Evolutionary conservation across 2,797 vertebrate species (phyloP).

Genomic region (Gadopsis marmoratus): DNA sequence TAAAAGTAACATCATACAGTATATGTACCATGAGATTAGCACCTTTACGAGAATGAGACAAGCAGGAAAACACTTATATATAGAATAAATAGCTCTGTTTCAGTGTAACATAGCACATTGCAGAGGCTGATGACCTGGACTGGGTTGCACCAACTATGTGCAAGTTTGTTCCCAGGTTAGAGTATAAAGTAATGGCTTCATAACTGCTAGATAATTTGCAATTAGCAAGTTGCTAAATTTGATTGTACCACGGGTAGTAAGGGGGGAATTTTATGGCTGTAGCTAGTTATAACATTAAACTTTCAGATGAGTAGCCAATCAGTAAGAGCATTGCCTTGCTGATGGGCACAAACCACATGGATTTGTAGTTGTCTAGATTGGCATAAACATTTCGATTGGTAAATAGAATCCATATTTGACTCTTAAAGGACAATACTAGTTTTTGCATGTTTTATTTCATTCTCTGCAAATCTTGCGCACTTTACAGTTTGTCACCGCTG

Average conservation of each 20-base stretch:
- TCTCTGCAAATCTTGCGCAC: constrained; percentile 35
- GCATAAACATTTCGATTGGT: constrained; percentile 29
- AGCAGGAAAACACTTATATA: constrained; percentile 54
- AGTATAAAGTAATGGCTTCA: constrained; percentile 51
- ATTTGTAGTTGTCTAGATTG: constrained; percentile 48
- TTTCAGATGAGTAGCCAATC: constrained; percentile 44
- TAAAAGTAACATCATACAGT: constrained; percentile 63
- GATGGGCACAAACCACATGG: constrained; percentile 31
- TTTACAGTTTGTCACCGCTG: background rate
- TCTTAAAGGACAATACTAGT: constrained; percentile 45
- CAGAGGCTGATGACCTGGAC: constrained; percentile 67
- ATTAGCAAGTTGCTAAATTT: constrained; percentile 54
- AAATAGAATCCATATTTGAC: constrained; percentile 40
- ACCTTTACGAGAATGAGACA: constrained; percentile 53
- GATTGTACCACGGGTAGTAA: constrained; percentile 33
- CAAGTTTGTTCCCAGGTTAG: constrained; percentile 77
- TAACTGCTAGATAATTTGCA: constrained; percentile 59
- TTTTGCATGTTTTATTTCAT: constrained; percentile 56
- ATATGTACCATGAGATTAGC: constrained; percentile 65
- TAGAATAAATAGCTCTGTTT: constrained; percentile 67
- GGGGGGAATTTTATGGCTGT: constrained; percentile 12
- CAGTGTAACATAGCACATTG: constrained; percentile 72
- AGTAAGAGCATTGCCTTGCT: constrained; percentile 26
- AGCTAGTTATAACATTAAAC: constrained; percentile 39
- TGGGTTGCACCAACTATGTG: constrained; percentile 78